Conservation (phyloP, 1,140 invertebrate genomes). For the Bombus polaris region DNA sequence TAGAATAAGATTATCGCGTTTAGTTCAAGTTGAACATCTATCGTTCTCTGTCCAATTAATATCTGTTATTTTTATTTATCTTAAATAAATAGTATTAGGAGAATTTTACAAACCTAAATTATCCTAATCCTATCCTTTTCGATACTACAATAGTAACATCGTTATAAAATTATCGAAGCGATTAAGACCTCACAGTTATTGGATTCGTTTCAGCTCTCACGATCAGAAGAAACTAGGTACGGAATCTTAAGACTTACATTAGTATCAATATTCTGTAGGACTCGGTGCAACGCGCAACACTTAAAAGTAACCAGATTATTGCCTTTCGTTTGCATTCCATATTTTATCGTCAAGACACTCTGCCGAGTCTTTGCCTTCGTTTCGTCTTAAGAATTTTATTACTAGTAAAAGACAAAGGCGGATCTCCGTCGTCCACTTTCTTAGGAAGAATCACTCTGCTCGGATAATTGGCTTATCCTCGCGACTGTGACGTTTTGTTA, state of each 20-base stretch:
- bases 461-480: constrained; percentile 20
- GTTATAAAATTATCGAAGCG: constrained; percentile 1
- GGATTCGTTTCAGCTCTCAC: background rate
- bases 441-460: background rate
- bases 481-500: background rate
- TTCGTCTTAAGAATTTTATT: constrained; percentile 21
- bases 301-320: background rate
- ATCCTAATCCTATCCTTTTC: too few species aligned
- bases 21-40: too few species aligned
- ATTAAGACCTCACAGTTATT: constrained; percentile 18
- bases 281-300: background rate
- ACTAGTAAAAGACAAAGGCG: background rate
- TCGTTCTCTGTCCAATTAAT: too few species aligned
- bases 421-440: background rate
- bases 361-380: background rate
- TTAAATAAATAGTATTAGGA: too few species aligned
- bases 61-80: too few species aligned
- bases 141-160: background rate
- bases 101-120: too few species aligned
- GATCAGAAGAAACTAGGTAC: background rate
- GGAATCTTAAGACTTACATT: background rate
- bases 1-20: too few species aligned
- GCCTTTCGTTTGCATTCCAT: constrained; percentile 32
- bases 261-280: constrained; percentile 3
- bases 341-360: constrained; percentile 22